These are phyloP conservation scores for Podarcis raffonei DNA, from an alignment of 2,113 vertebrate genomes.

Conservation along the genomic window DNA sequence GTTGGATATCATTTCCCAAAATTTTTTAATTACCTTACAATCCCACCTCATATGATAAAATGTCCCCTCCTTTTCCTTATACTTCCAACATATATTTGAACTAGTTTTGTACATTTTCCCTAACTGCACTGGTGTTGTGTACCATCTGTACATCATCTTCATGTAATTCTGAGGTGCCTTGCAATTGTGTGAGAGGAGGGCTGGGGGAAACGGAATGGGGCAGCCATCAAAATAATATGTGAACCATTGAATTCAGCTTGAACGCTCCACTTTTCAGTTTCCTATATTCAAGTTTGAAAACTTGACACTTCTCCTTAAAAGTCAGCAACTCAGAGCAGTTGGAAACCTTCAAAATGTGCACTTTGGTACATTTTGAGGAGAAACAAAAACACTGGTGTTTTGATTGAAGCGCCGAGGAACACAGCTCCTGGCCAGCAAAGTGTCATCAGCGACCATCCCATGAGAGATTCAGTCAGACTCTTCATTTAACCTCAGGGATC, in stretches of 20 bases:
- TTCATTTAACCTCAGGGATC: neutral
- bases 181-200: neutral
- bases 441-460: neutral
- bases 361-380: neutral
- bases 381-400: neutral
- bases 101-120: too few relatives aligned
- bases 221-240: neutral
- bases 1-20: too few relatives aligned
- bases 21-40: too few relatives aligned
- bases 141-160: too few relatives aligned
- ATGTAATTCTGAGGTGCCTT: neutral
- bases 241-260: neutral
- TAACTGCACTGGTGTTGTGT: too few relatives aligned
- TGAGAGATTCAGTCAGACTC: neutral
- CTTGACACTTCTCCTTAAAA: neutral
- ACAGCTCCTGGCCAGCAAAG: neutral
- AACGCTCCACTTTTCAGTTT: neutral
- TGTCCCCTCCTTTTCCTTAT: too few relatives aligned
- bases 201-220: neutral
- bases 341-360: neutral
- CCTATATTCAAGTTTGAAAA: neutral
- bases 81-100: too few relatives aligned
- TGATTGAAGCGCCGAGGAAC: neutral
- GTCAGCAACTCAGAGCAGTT: neutral
- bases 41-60: too few relatives aligned